Conservation (phyloP, 2,113 vertebrate genomes). For the Lophochroa leadbeateri region DNA sequence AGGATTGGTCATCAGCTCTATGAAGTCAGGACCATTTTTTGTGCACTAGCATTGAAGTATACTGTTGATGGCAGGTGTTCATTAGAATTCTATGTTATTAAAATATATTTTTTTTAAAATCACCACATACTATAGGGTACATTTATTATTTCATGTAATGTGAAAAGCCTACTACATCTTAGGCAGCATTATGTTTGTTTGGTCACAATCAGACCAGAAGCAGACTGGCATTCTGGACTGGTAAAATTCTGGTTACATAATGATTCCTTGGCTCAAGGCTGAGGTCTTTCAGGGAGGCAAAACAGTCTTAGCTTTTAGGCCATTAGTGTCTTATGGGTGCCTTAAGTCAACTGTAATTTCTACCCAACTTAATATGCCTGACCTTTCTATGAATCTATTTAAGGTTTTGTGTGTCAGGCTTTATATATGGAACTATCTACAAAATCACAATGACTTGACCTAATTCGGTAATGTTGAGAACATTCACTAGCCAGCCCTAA, state of each 20-base stretch:
- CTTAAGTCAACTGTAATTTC: not conserved
- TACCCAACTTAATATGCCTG: not conserved
- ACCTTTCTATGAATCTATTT: not conserved
- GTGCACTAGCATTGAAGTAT: not conserved
- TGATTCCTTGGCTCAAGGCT: not conserved
- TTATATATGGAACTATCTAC: not conserved
- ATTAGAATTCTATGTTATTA: not conserved
- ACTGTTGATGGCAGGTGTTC: not conserved
- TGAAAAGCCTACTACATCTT: not conserved
- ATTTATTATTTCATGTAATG: not conserved
- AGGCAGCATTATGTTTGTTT: not conserved
- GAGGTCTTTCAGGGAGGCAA: not conserved
- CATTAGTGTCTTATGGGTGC: not conserved
- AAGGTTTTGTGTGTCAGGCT: not conserved
- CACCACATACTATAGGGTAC: not conserved
- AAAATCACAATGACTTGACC: not conserved
- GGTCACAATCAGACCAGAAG: not conserved
- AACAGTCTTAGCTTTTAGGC: not conserved
- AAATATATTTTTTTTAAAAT: not conserved
- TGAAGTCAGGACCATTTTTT: not conserved
- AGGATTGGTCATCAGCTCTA: not conserved
- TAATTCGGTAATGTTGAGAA: not conserved
- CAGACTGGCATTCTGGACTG: not conserved
- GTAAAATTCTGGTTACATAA: not conserved
- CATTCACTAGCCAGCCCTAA: not conserved